Evolutionary conservation across 2,888 invertebrate species (phyloP).

Genomic region (Troglohyphantes excavatus): DNA sequence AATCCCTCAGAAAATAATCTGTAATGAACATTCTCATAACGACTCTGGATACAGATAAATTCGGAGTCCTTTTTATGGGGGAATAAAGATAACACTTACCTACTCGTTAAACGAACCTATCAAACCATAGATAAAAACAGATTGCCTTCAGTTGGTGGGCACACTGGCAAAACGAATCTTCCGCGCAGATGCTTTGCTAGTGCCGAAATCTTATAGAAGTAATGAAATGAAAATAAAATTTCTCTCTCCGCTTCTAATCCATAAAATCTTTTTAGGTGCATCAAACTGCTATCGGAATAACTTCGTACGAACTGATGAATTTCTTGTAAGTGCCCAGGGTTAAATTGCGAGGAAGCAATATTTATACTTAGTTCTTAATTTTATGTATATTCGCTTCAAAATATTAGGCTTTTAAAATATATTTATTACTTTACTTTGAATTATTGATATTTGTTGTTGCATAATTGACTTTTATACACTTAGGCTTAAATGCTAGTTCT

Average conservation of each 20-base stretch:
- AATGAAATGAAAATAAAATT: slow-evolving; percentile 43
- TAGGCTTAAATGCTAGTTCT: too few species aligned
- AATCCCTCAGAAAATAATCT: slow-evolving; percentile 59
- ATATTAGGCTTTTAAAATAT: too few species aligned
- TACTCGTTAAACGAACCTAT: slow-evolving; percentile 57
- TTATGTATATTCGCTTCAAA: too few species aligned
- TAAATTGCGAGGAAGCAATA: too few species aligned
- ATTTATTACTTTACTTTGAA: too few species aligned
- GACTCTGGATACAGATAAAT: slow-evolving; percentile 66
- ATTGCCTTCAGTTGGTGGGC: neutral
- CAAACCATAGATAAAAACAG: slow-evolving; percentile 56
- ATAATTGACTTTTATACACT: too few species aligned
- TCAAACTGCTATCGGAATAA: too few species aligned
- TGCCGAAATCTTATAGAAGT: neutral
- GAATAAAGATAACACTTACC: slow-evolving; percentile 65
- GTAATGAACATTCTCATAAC: slow-evolving; percentile 68
- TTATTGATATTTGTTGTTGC: too few species aligned
- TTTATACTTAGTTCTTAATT: too few species aligned
- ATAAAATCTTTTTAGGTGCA: too few species aligned
- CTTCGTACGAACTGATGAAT: too few species aligned
- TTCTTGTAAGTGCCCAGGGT: too few species aligned
- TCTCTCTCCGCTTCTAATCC: neutral
- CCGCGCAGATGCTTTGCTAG: slow-evolving; percentile 22
- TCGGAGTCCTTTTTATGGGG: slow-evolving; percentile 55
- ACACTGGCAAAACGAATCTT: neutral